A percentile compares a stretch with the other conserved stretches of the same genome.
Evolutionary conservation across 2,888 invertebrate genomes (phyloP).

Genomic region (Netelia fuscicornis): DNA sequence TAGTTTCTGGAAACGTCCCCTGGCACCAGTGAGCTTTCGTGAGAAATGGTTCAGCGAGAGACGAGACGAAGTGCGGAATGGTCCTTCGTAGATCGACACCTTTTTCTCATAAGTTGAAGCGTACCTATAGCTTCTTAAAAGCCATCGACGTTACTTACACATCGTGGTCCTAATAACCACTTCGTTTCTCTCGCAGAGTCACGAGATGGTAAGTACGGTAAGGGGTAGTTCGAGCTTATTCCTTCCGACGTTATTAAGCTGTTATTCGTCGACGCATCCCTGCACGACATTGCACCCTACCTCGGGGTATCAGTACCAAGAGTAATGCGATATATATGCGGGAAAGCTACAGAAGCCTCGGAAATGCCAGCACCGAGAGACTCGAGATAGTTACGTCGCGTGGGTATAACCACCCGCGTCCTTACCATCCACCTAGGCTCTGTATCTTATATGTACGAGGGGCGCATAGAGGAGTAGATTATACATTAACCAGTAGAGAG

Average conservation of each 20-base stretch:
- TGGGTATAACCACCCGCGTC: conserved; percentile 10
- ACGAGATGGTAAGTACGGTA: not conserved
- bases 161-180: not conserved
- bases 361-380: conserved; percentile 30
- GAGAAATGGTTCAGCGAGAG: not conserved
- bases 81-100: not conserved
- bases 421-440: conserved; percentile 9
- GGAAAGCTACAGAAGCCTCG: conserved; percentile 35
- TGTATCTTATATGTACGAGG: conserved; percentile 12
- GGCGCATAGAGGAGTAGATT: conserved; percentile 18
- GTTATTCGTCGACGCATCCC: conserved; percentile 11
- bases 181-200: not conserved
- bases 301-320: conserved; percentile 9
- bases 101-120: not conserved
- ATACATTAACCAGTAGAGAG: conserved; percentile 33
- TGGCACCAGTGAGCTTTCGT: not conserved
- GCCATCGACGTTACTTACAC: not conserved
- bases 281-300: not conserved
- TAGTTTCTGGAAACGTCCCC: not conserved
- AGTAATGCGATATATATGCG: not conserved
- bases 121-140: not conserved
- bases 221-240: not conserved
- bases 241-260: conserved; percentile 1
- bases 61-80: not conserved
- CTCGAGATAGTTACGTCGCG: conserved; percentile 33